phyloP scores from a whole-genome alignment of 2,888 invertebrate species.

The Lacanobia oleracea region DNA sequence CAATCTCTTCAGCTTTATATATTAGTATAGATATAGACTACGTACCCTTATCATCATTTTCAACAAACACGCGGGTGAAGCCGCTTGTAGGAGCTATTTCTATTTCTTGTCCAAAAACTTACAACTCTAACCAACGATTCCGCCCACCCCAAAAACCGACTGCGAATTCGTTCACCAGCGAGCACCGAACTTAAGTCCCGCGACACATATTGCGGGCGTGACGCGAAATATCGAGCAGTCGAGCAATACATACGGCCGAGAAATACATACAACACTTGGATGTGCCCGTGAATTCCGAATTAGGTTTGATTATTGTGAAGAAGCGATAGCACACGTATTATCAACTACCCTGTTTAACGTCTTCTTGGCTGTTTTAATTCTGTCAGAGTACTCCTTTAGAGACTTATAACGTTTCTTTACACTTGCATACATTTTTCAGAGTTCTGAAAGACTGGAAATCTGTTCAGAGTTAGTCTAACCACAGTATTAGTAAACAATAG shows the following conservation, averaged over 20 bases:
- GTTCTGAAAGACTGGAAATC: not conserved
- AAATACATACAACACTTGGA: constrained; percentile 63
- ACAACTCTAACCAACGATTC: not conserved
- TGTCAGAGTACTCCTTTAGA: constrained; percentile 9
- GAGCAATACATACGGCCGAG: constrained; percentile 54
- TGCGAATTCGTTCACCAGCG: constrained; percentile 39
- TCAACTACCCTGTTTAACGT: constrained; percentile 33
- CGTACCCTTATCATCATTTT: no score
- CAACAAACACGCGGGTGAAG: not conserved
- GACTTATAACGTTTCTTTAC: not conserved
- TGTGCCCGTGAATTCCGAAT: constrained; percentile 63
- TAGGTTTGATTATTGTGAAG: constrained; percentile 65
- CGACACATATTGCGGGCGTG: constrained; percentile 79
- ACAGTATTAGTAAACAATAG: no score
- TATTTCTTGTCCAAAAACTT: not conserved
- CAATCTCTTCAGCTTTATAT: no score
- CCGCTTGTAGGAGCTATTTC: not conserved
- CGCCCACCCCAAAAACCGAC: constrained; percentile 13
- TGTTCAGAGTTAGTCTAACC: no score
- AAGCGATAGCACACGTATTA: constrained; percentile 59
- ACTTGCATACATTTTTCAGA: no score
- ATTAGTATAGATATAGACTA: no score
- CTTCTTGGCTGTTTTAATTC: constrained; percentile 23
- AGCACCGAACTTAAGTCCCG: constrained; percentile 57
- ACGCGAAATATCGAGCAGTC: constrained; percentile 72